phyloP scores from a whole-genome alignment of 2,888 invertebrate genomes.

The Phrixothrix hirtus region DNA sequence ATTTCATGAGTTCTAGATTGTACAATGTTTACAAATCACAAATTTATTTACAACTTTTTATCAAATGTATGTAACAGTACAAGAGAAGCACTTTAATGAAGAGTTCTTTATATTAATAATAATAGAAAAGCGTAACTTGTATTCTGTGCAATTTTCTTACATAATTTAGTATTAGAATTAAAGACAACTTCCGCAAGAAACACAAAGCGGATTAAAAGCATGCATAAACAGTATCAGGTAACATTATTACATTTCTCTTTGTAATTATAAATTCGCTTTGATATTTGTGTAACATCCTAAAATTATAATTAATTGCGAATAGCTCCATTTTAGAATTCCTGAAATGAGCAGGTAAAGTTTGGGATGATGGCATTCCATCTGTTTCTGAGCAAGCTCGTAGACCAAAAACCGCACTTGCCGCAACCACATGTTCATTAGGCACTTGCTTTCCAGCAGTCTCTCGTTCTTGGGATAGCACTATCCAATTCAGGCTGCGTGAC shows the following conservation, averaged over 20 bases:
- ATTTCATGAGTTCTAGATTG: no score
- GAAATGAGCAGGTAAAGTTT: conserved; percentile 16
- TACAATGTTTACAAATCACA: no score
- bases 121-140: no score
- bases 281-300: conserved; percentile 5
- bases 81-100: no score
- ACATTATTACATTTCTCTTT: background rate
- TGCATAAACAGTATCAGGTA: no score
- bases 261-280: background rate
- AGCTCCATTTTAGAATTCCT: conserved; percentile 12
- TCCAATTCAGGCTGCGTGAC: conserved; percentile 12
- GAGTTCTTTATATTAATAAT: no score
- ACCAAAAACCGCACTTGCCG: conserved; percentile 17
- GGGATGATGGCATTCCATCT: conserved; percentile 17
- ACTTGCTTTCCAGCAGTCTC: conserved; percentile 6
- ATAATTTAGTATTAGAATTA: no score
- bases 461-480: conserved; percentile 11
- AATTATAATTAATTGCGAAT: conserved; percentile 15
- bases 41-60: no score
- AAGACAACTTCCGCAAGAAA: no score
- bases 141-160: no score
- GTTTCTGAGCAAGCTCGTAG: conserved; percentile 10
- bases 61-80: no score
- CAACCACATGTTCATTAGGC: conserved; percentile 25
- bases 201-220: no score